Percentiles rank a stretch among this genome's conserved stretches.
Evolutionary conservation across 2,113 vertebrate species (phyloP).

Genomic region (Calidris pugnax): DNA sequence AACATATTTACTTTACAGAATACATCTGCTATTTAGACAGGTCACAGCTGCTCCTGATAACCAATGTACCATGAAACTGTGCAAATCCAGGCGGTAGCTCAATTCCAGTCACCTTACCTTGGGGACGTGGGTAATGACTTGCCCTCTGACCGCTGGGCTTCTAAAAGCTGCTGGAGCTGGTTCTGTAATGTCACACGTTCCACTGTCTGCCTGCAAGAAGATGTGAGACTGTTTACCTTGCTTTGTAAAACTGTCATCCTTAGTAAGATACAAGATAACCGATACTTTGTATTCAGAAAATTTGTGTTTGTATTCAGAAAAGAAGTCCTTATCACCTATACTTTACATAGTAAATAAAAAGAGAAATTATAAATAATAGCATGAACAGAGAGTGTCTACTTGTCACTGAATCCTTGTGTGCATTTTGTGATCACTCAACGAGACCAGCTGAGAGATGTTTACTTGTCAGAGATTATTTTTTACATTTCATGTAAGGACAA

Average conservation of each 20-base stretch:
- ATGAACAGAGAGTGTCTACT: neutral
- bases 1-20: neutral
- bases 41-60: neutral
- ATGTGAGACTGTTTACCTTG: neutral
- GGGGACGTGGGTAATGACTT: constrained; percentile 80
- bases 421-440: neutral
- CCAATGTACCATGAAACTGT: neutral
- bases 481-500: neutral
- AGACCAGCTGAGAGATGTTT: neutral
- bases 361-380: neutral
- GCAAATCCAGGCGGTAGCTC: neutral
- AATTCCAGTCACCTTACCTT: constrained; percentile 75
- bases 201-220: constrained; percentile 84
- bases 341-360: neutral
- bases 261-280: neutral
- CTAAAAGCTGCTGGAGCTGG: constrained; percentile 90
- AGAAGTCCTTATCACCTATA: neutral
- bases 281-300: neutral
- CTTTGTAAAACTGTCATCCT: neutral
- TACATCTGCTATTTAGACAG: neutral
- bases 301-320: neutral
- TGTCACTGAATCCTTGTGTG: neutral
- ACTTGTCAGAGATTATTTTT: neutral
- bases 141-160: constrained; percentile 80
- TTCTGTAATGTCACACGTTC: constrained; percentile 88